phyloP scores from a whole-genome alignment of 2,888 invertebrate species.

The Drosophila testacea region DNA sequence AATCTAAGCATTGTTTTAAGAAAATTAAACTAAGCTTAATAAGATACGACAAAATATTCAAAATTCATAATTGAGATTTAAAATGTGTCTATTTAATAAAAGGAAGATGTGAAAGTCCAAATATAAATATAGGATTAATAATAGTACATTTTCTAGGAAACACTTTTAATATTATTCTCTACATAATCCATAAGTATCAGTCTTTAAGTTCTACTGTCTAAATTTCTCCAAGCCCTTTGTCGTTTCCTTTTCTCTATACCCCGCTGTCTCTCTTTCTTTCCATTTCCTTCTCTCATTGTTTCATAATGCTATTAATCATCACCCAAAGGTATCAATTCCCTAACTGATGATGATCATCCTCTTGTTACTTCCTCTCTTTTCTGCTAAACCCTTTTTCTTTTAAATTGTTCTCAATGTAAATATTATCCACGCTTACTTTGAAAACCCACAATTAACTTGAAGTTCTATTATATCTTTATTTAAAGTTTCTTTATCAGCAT shows the following conservation, averaged over 20 bases:
- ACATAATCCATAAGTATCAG: neutral
- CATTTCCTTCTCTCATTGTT: neutral
- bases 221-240: neutral
- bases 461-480: conserved; percentile 49
- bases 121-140: no score
- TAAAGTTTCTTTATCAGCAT: conserved; percentile 34
- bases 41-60: no score
- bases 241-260: neutral
- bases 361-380: neutral
- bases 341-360: conserved; percentile 10
- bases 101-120: no score
- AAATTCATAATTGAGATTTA: no score
- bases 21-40: no score
- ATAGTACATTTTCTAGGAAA: no score
- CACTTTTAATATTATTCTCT: neutral
- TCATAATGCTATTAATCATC: conserved; percentile 9
- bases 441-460: conserved; percentile 39
- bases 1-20: no score
- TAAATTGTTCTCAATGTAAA: conserved; percentile 24
- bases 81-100: no score
- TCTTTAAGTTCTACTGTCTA: neutral
- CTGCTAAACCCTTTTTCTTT: conserved; percentile 2
- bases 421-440: conserved; percentile 34
- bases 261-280: neutral
- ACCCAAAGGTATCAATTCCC: neutral